Conservation (phyloP, 2,113 vertebrate genomes). For the Aegotheles bennettii region DNA sequence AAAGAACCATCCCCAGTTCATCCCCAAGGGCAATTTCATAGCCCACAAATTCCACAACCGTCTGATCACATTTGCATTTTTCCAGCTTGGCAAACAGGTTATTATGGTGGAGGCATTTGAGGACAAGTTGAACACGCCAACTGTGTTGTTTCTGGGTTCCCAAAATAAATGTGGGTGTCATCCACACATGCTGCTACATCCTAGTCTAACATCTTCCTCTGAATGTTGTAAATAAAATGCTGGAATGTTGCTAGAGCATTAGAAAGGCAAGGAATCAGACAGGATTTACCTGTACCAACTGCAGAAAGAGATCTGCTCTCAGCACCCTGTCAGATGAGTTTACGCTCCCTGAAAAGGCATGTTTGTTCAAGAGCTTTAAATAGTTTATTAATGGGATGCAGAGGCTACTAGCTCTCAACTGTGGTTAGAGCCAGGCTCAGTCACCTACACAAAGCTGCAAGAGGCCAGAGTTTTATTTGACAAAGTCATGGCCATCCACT, state of each 20-base stretch:
- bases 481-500: not conserved
- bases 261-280: constrained; percentile 35
- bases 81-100: constrained; percentile 63
- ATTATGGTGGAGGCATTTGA: constrained; percentile 53
- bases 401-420: not conserved
- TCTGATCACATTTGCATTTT: constrained; percentile 61
- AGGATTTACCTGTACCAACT: constrained; percentile 51
- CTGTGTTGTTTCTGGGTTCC: constrained; percentile 31
- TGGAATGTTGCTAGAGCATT: constrained; percentile 46
- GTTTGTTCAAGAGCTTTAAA: constrained; percentile 41
- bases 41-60: constrained; percentile 48
- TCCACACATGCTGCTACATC: constrained; percentile 47
- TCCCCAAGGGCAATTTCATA: constrained; percentile 40
- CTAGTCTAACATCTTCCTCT: constrained; percentile 41
- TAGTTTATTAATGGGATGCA: constrained; percentile 28
- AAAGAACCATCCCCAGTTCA: constrained; percentile 29
- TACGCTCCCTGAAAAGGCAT: constrained; percentile 7
- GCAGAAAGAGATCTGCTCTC: not conserved
- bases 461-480: not conserved
- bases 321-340: not conserved
- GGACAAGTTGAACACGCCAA: constrained; percentile 55
- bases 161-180: constrained; percentile 61
- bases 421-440: not conserved
- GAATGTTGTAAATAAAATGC: constrained; percentile 49
- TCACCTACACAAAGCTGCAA: not conserved